Conservation (phyloP, 2,888 invertebrate genomes). For the Hyposoter dolosus region DNA sequence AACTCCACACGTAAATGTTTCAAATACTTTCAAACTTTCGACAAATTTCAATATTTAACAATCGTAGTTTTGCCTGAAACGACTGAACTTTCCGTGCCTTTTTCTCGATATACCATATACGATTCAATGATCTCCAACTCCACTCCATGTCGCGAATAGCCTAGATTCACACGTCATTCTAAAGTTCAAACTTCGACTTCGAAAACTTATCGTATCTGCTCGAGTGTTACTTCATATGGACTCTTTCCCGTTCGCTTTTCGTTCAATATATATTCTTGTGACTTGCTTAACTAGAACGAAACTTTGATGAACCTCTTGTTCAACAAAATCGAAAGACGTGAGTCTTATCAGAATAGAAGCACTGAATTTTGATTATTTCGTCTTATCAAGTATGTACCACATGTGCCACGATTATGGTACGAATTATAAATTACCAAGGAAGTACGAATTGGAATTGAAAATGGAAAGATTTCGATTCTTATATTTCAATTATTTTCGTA, state of each 20-base stretch:
- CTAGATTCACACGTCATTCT: constrained; percentile 9
- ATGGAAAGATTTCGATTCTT: neutral
- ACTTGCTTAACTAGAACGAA: neutral
- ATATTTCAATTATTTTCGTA: neutral
- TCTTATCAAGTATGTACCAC: neutral
- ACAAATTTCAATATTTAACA: neutral
- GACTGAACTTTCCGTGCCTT: neutral
- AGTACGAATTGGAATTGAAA: neutral
- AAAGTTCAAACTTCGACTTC: neutral
- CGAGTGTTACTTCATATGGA: constrained; percentile 8
- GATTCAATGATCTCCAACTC: neutral
- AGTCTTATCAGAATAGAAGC: neutral
- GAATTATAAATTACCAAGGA: neutral
- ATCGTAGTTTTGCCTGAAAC: neutral
- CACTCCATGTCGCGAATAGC: neutral
- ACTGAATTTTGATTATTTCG: neutral
- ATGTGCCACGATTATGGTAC: neutral
- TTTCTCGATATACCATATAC: neutral
- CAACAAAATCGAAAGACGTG: neutral
- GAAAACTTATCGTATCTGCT: constrained; percentile 21
- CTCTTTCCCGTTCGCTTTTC: neutral
- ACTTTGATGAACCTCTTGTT: neutral
- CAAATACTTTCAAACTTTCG: neutral
- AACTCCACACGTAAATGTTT: neutral
- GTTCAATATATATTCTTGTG: neutral